Evolutionary conservation across 2,113 vertebrate genomes (phyloP).

Genomic region (Helogale parvula): DNA sequence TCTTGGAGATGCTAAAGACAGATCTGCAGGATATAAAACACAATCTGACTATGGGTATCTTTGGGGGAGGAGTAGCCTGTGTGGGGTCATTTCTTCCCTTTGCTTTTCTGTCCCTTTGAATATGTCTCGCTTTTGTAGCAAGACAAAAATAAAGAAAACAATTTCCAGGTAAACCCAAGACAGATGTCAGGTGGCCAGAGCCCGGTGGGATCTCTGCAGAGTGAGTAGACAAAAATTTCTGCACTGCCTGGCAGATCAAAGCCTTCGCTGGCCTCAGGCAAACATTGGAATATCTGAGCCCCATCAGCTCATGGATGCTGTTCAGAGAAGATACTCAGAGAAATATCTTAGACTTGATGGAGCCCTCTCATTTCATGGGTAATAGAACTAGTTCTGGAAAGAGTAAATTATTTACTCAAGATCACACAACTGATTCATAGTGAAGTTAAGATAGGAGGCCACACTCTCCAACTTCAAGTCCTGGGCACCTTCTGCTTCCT

Average conservation of each 20-base stretch:
- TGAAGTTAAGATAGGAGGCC: neutral
- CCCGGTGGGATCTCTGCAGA: neutral
- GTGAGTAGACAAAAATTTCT: neutral
- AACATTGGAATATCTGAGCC: neutral
- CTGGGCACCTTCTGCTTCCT: neutral
- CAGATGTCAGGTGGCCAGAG: neutral
- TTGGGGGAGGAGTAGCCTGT: neutral
- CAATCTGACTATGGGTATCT: neutral
- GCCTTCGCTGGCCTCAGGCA: neutral
- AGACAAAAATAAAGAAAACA: constrained; percentile 41
- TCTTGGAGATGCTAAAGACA: neutral
- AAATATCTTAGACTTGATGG: neutral
- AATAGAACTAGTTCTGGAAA: neutral
- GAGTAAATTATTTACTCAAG: neutral
- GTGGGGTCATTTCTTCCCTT: neutral
- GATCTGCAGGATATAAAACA: neutral
- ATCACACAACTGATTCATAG: neutral
- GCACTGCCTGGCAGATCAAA: neutral
- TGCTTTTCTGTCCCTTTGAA: constrained; percentile 13
- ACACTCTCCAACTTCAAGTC: neutral
- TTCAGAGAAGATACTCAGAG: neutral
- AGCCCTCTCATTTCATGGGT: neutral
- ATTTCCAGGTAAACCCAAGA: neutral
- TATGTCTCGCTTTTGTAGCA: neutral
- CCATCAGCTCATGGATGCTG: neutral